Evolutionary conservation across 2,888 invertebrate genomes (phyloP).

Genomic region (Smittia sp.): DNA sequence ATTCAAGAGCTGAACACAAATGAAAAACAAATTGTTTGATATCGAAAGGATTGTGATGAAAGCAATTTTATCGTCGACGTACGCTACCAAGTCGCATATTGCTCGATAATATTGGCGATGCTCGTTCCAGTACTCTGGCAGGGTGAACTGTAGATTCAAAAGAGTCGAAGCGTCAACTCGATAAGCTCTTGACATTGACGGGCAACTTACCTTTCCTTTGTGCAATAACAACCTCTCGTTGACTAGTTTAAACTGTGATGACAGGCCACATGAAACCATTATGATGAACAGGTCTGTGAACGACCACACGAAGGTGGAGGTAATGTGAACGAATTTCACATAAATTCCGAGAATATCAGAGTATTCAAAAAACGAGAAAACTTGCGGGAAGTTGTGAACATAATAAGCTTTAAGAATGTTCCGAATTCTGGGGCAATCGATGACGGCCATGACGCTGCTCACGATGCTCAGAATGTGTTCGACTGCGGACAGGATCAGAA

Average conservation of each 20-base stretch:
- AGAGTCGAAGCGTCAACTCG: neutral
- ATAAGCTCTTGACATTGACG: neutral
- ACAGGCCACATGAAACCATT: slow-evolving; percentile 25
- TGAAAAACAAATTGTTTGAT: slow-evolving; percentile 60
- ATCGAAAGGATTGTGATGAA: slow-evolving; percentile 58
- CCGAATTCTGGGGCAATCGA: slow-evolving; percentile 28
- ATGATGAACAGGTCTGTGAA: slow-evolving; percentile 33
- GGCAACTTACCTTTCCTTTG: slow-evolving; percentile 34
- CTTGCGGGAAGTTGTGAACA: slow-evolving; percentile 32
- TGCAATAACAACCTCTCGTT: slow-evolving; percentile 12
- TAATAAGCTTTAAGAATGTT: slow-evolving; percentile 28
- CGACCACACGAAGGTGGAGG: slow-evolving; percentile 24
- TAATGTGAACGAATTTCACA: slow-evolving; percentile 29
- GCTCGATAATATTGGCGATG: slow-evolving; percentile 57
- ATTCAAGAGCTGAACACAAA: slow-evolving; percentile 59
- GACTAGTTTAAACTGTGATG: slow-evolving; percentile 5
- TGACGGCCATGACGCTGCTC: neutral
- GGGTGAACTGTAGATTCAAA: slow-evolving; percentile 47
- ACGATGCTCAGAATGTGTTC: slow-evolving; percentile 21
- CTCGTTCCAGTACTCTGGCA: slow-evolving; percentile 56
- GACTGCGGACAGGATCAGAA: neutral
- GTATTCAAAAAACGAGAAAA: slow-evolving; percentile 21
- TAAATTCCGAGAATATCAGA: neutral
- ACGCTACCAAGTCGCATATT: slow-evolving; percentile 55
- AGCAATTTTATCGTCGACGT: slow-evolving; percentile 56